Conservation (phyloP, 2,113 vertebrate species). For the Epinephelus fuscoguttatus region DNA sequence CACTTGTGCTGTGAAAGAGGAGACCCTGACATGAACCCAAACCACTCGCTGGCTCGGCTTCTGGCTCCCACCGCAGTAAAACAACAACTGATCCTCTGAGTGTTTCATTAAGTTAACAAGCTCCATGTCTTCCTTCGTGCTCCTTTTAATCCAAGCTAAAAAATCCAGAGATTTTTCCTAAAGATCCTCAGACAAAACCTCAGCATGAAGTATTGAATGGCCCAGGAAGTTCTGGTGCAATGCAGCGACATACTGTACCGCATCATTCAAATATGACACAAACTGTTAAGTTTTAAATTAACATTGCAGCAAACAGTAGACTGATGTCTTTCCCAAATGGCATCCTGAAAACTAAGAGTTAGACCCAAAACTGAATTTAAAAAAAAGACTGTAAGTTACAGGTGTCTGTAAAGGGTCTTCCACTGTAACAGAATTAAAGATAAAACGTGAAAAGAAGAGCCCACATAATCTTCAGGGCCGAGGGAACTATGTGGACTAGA, state of each 20-base stretch:
- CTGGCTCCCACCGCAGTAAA: slow-evolving; percentile 61
- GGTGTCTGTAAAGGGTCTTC: slow-evolving; percentile 4
- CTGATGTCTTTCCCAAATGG: slow-evolving; percentile 53
- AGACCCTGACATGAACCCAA: slow-evolving; percentile 68
- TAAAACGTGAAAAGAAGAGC: neutral
- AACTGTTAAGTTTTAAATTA: slow-evolving; percentile 46
- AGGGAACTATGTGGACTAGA: neutral
- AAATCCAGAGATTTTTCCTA: slow-evolving; percentile 15
- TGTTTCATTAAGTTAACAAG: slow-evolving; percentile 73
- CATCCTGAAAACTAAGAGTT: slow-evolving; percentile 19
- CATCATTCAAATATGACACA: slow-evolving; percentile 43
- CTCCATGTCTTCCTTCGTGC: slow-evolving; percentile 6
- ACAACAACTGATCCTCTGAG: slow-evolving; percentile 67
- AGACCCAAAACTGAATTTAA: slow-evolving; percentile 37
- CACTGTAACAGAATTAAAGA: neutral
- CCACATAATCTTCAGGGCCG: neutral
- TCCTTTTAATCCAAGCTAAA: neutral
- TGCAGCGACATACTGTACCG: neutral
- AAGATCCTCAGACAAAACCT: slow-evolving; percentile 42
- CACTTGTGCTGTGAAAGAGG: slow-evolving; percentile 57
- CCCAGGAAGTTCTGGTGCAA: slow-evolving; percentile 24
- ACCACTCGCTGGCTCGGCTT: slow-evolving; percentile 51
- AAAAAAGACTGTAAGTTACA: neutral
- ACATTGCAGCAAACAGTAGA: slow-evolving; percentile 9
- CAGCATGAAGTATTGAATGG: slow-evolving; percentile 37